Conservation (phyloP, 2,888 invertebrate genomes). For the Pterostichus madidus region DNA sequence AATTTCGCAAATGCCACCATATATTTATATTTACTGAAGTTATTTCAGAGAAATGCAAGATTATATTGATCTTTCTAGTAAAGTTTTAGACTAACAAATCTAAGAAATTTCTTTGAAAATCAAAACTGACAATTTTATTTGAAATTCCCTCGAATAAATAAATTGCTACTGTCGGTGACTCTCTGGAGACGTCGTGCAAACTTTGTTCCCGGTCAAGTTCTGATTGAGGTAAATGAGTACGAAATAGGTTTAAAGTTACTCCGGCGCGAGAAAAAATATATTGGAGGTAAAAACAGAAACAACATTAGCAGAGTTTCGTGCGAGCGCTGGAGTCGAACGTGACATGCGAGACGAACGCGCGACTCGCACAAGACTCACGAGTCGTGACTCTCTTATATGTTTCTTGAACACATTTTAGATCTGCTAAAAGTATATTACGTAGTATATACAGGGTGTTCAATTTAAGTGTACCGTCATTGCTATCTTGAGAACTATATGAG, state of each 20-base stretch:
- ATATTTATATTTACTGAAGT: no score
- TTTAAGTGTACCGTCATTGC: no score
- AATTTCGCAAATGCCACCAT: no score
- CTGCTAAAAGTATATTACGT: not conserved
- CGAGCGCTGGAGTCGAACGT: constrained; percentile 11
- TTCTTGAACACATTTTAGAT: not conserved
- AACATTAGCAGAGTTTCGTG: constrained; percentile 45
- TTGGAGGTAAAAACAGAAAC: constrained; percentile 46
- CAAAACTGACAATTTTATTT: constrained; percentile 53
- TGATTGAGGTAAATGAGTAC: constrained; percentile 77
- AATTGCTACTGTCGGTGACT: constrained; percentile 37
- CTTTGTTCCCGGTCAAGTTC: constrained; percentile 69
- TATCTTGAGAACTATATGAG: no score
- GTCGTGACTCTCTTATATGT: not conserved
- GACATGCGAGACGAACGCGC: constrained; percentile 21
- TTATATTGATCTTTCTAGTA: no score
- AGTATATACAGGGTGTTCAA: no score
- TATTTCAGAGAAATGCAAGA: no score
- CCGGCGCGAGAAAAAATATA: constrained; percentile 66
- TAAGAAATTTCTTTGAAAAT: constrained; percentile 30
- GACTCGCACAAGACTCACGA: not conserved
- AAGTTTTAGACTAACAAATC: constrained; percentile 9
- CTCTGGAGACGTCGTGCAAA: constrained; percentile 40
- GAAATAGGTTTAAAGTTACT: constrained; percentile 75
- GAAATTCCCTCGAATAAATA: constrained; percentile 42